A percentile compares a stretch with the other conserved stretches of the same genome.
phyloP scores from a whole-genome alignment of 2,888 invertebrate species.

The Xestia c-nigrum region DNA sequence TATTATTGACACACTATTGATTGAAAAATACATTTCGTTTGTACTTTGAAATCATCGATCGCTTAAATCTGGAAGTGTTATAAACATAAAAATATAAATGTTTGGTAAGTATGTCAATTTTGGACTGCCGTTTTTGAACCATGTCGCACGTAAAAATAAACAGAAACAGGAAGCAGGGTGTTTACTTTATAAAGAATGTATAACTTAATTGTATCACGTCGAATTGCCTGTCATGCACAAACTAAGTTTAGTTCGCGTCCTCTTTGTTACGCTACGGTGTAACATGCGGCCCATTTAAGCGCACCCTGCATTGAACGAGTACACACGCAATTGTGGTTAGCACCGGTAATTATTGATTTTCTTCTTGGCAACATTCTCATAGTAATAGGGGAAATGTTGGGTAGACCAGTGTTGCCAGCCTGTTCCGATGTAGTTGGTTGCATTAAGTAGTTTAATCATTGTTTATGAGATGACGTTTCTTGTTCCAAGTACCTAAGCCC shows the following conservation, averaged over 20 bases:
- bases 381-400: slow-evolving; percentile 62
- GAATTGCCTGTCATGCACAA: neutral
- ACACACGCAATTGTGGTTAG: slow-evolving; percentile 75
- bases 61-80: neutral
- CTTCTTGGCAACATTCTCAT: slow-evolving; percentile 72
- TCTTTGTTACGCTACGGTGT: slow-evolving; percentile 63
- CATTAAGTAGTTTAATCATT: slow-evolving; percentile 48
- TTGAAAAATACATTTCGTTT: neutral
- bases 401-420: slow-evolving; percentile 53
- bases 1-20: neutral
- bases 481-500: neutral
- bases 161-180: neutral
- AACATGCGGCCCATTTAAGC: slow-evolving; percentile 60
- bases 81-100: neutral
- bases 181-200: neutral
- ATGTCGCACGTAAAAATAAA: neutral
- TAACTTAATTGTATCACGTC: neutral
- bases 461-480: slow-evolving; percentile 49
- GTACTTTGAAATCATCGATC: neutral
- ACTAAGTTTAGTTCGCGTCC: neutral
- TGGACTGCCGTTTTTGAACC: neutral
- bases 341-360: slow-evolving; percentile 77
- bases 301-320: slow-evolving; percentile 69
- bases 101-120: neutral
- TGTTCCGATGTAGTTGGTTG: slow-evolving; percentile 45